Evolutionary conservation across 64 coral and sea anemone species (phyloP).

Genomic region (Montipora sp.): DNA sequence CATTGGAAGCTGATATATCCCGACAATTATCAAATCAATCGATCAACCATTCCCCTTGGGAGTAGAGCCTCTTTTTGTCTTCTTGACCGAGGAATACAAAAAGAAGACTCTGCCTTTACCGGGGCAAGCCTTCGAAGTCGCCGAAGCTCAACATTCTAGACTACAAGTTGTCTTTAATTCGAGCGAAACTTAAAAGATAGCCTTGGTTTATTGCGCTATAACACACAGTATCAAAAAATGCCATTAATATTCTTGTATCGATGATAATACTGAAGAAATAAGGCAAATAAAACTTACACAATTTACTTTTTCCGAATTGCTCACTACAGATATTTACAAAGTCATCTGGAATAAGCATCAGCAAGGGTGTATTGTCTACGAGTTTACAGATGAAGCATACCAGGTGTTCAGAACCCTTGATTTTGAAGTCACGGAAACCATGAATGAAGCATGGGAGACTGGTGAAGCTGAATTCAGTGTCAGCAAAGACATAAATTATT

Average conservation of each 20-base stretch:
- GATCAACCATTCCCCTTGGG: not conserved
- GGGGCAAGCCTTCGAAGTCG: not conserved
- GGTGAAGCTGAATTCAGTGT: constrained; percentile 42
- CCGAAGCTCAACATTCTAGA: not conserved
- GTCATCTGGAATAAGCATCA: constrained; percentile 45
- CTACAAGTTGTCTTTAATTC: not conserved
- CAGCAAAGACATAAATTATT: constrained; percentile 38
- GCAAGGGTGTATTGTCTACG: constrained; percentile 33
- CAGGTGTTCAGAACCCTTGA: constrained; percentile 42
- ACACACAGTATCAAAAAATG: not conserved
- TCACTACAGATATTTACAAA: constrained; percentile 54
- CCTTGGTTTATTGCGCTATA: too few species aligned
- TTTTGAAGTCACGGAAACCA: constrained; percentile 39
- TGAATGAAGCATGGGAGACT: constrained; percentile 52
- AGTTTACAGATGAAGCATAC: constrained; percentile 50
- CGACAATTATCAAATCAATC: constrained; percentile 3
- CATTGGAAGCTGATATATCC: not conserved
- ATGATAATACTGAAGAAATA: constrained; percentile 22
- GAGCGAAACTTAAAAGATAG: too few species aligned
- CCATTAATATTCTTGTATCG: constrained; percentile 9
- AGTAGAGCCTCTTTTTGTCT: not conserved
- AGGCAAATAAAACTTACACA: not conserved
- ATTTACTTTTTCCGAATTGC: constrained; percentile 40
- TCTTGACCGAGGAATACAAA: not conserved
- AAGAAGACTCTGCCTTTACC: constrained; percentile 4